These are phyloP conservation scores for Pampusana beccarii DNA, from an alignment of 2,113 vertebrate species.

Conservation along the genomic window DNA sequence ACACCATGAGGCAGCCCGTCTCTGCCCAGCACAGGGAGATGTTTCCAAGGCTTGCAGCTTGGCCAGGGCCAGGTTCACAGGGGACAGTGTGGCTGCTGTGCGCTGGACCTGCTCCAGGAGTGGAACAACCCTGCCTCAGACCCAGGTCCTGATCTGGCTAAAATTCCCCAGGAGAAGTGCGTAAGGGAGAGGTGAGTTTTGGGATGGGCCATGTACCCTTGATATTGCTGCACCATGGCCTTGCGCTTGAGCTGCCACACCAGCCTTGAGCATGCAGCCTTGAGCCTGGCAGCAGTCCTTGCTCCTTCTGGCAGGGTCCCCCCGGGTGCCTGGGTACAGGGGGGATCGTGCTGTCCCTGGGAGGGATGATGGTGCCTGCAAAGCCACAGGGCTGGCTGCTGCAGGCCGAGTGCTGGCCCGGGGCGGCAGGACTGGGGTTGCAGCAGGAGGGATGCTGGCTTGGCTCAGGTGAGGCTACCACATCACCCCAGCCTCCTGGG, in stretches of 20 bases:
- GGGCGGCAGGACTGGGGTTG: not conserved
- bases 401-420: not conserved
- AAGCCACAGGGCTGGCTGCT: not conserved
- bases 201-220: rapidly evolving
- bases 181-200: not conserved
- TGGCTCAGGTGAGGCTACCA: not conserved
- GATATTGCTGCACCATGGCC: not conserved
- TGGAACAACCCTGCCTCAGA: not conserved
- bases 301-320: not conserved
- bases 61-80: too few species aligned
- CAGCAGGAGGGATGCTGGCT: not conserved
- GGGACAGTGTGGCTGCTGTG: not conserved
- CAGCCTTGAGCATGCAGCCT: not conserved
- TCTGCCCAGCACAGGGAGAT: not conserved
- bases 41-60: not conserved
- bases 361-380: not conserved
- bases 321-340: rapidly evolving
- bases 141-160: not conserved
- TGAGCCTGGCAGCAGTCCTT: not conserved
- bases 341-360: rapidly evolving
- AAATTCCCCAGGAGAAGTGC: not conserved
- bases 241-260: rapidly evolving
- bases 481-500: not conserved
- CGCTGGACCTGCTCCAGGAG: not conserved
- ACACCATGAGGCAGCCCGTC: not conserved